Evolutionary conservation across 2,888 invertebrate species (phyloP), one percentile per base, ranked within the genome.

Genomic region (Agrilus mali): DNA sequence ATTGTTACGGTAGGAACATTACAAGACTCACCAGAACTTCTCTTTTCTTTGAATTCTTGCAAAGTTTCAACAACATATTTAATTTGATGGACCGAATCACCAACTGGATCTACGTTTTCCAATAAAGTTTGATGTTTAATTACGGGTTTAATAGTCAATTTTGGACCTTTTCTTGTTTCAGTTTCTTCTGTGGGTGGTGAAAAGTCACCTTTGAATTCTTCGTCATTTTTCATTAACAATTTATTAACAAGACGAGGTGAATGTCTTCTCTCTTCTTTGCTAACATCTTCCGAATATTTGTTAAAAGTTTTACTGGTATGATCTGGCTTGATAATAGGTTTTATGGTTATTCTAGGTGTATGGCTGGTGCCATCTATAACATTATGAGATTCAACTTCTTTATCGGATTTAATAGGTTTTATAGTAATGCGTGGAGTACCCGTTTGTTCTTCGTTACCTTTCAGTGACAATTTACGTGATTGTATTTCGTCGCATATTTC

Each of bases 311-410:
- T 27, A 8, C 27, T 10, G 10, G 27, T 10, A 8, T 27, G 27
- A 3, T 16, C 70, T 60, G 60, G 60, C 53, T 65, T 65, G 20
- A 64, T 52, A 45, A 77, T 65, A 3, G 76, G 74, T 63, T 76
- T 77, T 47, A 77, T 76, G 48, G 73, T 75, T 39, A 75, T 60
- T 64, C 75, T 76, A 51, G 72, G 71, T 41, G 53, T 56, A 41
- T 55, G 50, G 14, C 46, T 50, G 2, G 34, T 27, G 2, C 27
- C 10, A 10, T 27, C 10, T 10, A 27, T 27, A 20, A 20, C 20
- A 27, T 27, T 27, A 27, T 27, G 10, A 27, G 10, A 27, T 10
- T 27, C 27, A 2, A 27, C 1, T 10, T 27, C 27, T 27, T 27
- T 27, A 27, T 27, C 27, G 10, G 10, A 27, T 27, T 27, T 27